phyloP scores from a whole-genome alignment of 2,888 invertebrate species.

The Atrina japonica region DNA sequence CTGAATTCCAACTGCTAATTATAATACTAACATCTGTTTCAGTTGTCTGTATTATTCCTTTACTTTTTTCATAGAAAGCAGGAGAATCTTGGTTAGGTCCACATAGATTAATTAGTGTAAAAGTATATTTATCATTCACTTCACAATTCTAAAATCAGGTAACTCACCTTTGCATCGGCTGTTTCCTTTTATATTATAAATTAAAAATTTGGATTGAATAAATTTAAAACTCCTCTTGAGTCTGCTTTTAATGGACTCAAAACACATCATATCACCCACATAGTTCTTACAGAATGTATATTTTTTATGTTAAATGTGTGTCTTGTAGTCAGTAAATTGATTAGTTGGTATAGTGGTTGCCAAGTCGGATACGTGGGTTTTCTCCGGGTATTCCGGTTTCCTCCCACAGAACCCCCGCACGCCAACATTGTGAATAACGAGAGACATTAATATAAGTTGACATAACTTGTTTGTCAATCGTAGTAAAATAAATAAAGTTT shows the following conservation, averaged over 20 bases:
- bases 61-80: constrained; percentile 9
- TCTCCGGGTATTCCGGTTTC: too few relatives aligned
- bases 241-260: not conserved
- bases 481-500: too few relatives aligned
- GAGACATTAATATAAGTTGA: too few relatives aligned
- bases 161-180: constrained; percentile 1
- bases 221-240: constrained; percentile 2
- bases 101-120: constrained; percentile 21
- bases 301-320: constrained; percentile 11
- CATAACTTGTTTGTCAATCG: too few relatives aligned
- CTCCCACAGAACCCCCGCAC: too few relatives aligned
- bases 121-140: constrained; percentile 2
- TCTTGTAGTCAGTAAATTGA: constrained; percentile 14
- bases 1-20: constrained; percentile 9
- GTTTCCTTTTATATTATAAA: not conserved
- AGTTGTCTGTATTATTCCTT: not conserved
- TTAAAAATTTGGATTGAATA: not conserved
- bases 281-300: not conserved
- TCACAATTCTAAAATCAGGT: not conserved
- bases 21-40: not conserved
- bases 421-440: too few relatives aligned
- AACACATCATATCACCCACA: constrained; percentile 18
- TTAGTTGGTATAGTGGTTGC: too few relatives aligned
- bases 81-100: constrained; percentile 14
- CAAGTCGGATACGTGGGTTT: too few relatives aligned